A percentile compares a stretch with the other conserved stretches of the same genome.
These are phyloP conservation scores for Melanchra persicariae DNA, from an alignment of 2,888 invertebrate species.

Conservation along the genomic window DNA sequence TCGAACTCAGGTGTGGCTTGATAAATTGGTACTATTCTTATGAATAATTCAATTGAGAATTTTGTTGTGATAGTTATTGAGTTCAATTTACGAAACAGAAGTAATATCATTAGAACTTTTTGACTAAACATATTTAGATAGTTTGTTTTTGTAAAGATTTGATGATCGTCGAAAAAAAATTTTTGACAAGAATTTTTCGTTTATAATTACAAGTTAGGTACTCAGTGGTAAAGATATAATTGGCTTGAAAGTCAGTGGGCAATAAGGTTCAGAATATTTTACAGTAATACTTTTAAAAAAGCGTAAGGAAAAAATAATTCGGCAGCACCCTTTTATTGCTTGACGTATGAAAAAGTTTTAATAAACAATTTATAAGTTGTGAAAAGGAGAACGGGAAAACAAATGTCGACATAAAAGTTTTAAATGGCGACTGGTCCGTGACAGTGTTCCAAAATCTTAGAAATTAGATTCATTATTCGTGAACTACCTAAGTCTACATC, in stretches of 20 bases:
- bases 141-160: too few relatives aligned
- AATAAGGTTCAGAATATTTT: background rate
- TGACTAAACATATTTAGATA: background rate
- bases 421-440: conserved; percentile 24
- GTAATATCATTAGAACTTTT: background rate
- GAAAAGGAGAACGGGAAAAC: conserved; percentile 30
- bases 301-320: conserved; percentile 3
- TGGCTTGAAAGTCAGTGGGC: background rate
- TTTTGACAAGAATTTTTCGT: too few relatives aligned
- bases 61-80: background rate
- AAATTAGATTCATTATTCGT: conserved; percentile 7
- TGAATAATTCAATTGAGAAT: conserved; percentile 29
- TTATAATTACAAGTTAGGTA: background rate
- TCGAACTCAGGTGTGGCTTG: conserved; percentile 27
- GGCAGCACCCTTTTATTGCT: conserved; percentile 17
- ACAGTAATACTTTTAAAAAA: background rate
- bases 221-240: conserved; percentile 16
- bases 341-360: conserved; percentile 53
- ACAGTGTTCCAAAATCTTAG: conserved; percentile 18
- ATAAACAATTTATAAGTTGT: conserved; percentile 56
- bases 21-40: conserved; percentile 11
- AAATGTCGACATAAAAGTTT: conserved; percentile 46
- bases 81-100: background rate
- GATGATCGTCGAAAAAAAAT: too few relatives aligned
- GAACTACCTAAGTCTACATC: background rate